phyloP scores from a whole-genome alignment of 1,140 invertebrate species.

The Pachyrhynchus sulphureomaculatus region DNA sequence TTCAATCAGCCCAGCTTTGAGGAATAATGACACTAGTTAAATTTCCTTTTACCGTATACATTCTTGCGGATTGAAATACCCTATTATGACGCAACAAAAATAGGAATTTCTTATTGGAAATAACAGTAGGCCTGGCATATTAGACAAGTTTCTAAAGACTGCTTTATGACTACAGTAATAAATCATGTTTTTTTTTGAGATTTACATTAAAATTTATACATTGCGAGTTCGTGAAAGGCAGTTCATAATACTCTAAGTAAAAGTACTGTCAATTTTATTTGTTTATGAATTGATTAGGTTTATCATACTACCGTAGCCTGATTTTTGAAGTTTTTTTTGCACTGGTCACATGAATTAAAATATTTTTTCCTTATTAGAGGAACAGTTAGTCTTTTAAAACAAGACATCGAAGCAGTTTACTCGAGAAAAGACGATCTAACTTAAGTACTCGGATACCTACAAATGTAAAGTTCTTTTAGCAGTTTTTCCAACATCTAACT shows the following conservation, averaged over 20 bases:
- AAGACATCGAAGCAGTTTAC: no score
- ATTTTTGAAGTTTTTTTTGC: no score
- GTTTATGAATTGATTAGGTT: slow-evolving; percentile 2
- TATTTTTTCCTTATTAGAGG: no score
- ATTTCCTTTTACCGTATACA: background rate
- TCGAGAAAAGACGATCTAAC: no score
- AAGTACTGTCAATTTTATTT: slow-evolving; percentile 1
- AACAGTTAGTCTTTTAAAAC: no score
- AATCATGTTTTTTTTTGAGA: slow-evolving; percentile 6
- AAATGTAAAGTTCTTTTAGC: no score
- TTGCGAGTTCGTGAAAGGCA: background rate
- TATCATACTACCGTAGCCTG: no score
- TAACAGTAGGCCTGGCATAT: slow-evolving; percentile 1
- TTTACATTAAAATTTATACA: slow-evolving; percentile 2
- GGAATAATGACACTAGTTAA: background rate
- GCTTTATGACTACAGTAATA: background rate
- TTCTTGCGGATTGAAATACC: background rate
- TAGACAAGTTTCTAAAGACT: slow-evolving; percentile 7
- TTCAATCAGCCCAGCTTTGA: no score
- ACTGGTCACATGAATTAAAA: no score
- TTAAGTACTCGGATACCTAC: no score
- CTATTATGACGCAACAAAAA: slow-evolving; percentile 16
- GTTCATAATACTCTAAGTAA: slow-evolving; percentile 8
- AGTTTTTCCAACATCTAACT: no score
- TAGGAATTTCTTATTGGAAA: slow-evolving; percentile 17